Conservation (phyloP, 2,113 vertebrate species). For the Erinaceus europaeus region DNA sequence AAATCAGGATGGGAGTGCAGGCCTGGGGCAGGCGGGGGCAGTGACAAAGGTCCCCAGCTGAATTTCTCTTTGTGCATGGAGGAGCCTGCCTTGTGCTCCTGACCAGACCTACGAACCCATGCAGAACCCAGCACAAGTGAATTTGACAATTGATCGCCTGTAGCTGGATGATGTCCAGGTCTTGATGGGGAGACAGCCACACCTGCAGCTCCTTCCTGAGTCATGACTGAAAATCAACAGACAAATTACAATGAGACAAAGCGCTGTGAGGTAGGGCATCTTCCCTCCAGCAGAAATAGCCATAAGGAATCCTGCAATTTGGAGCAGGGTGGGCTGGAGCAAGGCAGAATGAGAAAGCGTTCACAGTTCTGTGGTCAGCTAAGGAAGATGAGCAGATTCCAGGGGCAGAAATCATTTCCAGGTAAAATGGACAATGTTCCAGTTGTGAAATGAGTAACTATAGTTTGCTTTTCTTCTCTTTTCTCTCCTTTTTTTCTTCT, state of each 20-base stretch:
- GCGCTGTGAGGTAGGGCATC: accelerated
- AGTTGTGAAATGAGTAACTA: too few species aligned
- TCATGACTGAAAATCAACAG: not conserved
- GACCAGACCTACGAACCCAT: too few species aligned
- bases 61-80: not conserved
- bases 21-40: not conserved
- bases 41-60: accelerated
- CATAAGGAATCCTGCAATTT: not conserved
- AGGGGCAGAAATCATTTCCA: not conserved
- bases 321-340: not conserved
- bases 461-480: not conserved
- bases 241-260: not conserved
- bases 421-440: not conserved
- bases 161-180: not conserved
- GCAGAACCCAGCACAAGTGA: not conserved
- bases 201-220: not conserved
- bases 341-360: accelerated
- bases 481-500: too few species aligned
- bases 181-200: not conserved
- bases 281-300: too few species aligned
- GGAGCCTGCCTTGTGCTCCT: too few species aligned
- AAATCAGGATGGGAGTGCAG: too few species aligned
- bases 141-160: not conserved
- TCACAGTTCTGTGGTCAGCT: not conserved
- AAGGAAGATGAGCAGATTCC: too few species aligned